Evolutionary conservation across 2,888 invertebrate genomes (phyloP), one percentile per base, ranked within the genome.

Genomic region (Ochlodes sylvanus): DNA sequence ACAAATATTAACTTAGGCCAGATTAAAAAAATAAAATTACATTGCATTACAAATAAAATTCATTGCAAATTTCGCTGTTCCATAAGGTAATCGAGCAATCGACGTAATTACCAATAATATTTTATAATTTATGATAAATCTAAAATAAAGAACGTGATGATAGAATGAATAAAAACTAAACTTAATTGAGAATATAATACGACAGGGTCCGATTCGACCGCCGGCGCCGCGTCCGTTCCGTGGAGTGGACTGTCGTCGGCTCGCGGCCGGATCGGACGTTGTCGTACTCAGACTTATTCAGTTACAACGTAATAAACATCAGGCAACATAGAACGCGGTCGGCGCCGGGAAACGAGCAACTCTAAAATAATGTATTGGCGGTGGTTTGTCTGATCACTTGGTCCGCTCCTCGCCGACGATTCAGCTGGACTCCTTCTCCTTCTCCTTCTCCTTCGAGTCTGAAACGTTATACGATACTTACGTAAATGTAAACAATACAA

Each of bases 391-490:
- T 88, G n/a, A n/a, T n/a, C n/a, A n/a, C n/a, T n/a, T n/a, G 89
- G 82, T 90, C 91, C 89, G 87, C 85, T 88, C 81, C 84, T 84
- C 79, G 72, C 77, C 81, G 78, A 81, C 86, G 84, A 94, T 95
- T 95, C 95, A 95, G 94, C 95, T 95, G 69, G 95, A 95, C 88
- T 95, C 95, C 81, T 95, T 95, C 83, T 95, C 95, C 80, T 38
- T 38, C 38, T 38, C 38, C 19, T 95, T 95, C 81, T 95, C 95
- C 90, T 95, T 95, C 77, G 95, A 94, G 91, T 95, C 95, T 95
- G 92, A n/a, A 94, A 94, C 14, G 38, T 54, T 19, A 54, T 7
- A 1, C 21, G 21, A 6, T 21, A 52, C 6, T 19, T 12, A 52
- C 4, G 0, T 38, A 38, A 1, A 34, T 7, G 34, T 32, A 32